Evolutionary conservation across 2,797 vertebrate genomes (phyloP).

Genomic region (Enoplosus armatus): DNA sequence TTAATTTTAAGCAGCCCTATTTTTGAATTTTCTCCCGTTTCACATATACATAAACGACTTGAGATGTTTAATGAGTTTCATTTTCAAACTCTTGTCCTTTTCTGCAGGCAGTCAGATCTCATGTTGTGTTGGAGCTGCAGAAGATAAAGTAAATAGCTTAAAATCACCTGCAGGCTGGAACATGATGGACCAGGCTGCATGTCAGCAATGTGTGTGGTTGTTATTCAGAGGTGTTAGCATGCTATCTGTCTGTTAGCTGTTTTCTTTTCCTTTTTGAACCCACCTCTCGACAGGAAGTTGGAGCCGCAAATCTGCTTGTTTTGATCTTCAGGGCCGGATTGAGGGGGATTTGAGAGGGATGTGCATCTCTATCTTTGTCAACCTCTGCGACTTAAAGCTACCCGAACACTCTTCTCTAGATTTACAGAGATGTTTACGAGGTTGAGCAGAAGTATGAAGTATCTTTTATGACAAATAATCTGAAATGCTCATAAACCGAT

Average conservation of each 20-base stretch:
- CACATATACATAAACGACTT: slow-evolving; percentile 34
- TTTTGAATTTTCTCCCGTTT: slow-evolving; percentile 44
- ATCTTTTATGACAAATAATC: neutral
- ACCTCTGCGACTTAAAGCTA: neutral
- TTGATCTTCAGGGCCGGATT: neutral
- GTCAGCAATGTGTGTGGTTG: slow-evolving; percentile 47
- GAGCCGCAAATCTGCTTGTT: neutral
- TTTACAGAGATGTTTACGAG: neutral
- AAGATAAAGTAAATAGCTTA: slow-evolving; percentile 53
- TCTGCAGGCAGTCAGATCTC: slow-evolving; percentile 61
- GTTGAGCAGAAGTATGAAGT: neutral
- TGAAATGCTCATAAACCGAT: neutral
- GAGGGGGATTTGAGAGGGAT: no score
- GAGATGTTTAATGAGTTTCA: slow-evolving; percentile 68
- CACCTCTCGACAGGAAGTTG: neutral
- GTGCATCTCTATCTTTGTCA: neutral
- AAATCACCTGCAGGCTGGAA: slow-evolving; percentile 59
- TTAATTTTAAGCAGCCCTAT: slow-evolving; percentile 67
- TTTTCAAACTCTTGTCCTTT: slow-evolving; percentile 51
- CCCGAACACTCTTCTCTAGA: neutral
- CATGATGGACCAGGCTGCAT: slow-evolving; percentile 38
- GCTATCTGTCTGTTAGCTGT: no score
- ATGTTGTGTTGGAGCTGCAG: slow-evolving; percentile 38
- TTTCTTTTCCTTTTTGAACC: neutral
- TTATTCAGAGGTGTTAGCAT: slow-evolving; percentile 39